A percentile compares a stretch with the other conserved stretches of the same genome.
Evolutionary conservation across 2,797 vertebrate species (phyloP).

Genomic region (Gastrophryne carolinensis): DNA sequence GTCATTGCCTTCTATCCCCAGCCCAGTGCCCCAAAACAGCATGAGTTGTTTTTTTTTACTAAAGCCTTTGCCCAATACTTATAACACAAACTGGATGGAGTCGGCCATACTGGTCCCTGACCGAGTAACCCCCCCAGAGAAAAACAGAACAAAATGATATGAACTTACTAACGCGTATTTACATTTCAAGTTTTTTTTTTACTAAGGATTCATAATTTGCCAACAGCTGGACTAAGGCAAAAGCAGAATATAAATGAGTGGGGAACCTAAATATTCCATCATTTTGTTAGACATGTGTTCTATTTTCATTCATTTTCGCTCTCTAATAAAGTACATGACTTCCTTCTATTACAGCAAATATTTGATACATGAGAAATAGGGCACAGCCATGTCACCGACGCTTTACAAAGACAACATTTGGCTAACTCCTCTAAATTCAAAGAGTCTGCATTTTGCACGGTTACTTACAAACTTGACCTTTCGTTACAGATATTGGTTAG

Average conservation of each 20-base stretch:
- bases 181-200: no score
- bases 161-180: no score
- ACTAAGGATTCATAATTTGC: no score
- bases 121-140: no score
- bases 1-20: no score
- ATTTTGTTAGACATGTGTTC: not conserved
- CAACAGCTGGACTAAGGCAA: no score
- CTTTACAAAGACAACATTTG: slow-evolving; percentile 33
- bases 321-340: slow-evolving; percentile 41
- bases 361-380: slow-evolving; percentile 19
- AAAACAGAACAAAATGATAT: no score
- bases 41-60: no score
- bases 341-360: slow-evolving; percentile 29
- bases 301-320: slow-evolving; percentile 22
- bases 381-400: slow-evolving; percentile 21
- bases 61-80: no score
- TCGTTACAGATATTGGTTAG: slow-evolving; percentile 36
- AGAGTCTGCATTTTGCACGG: slow-evolving; percentile 42
- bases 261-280: slow-evolving; percentile 7
- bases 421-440: slow-evolving; percentile 37
- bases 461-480: slow-evolving; percentile 42
- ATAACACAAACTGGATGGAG: no score
- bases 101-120: no score
- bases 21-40: no score
- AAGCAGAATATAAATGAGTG: not conserved